phyloP scores from a whole-genome alignment of 2,888 invertebrate species.

The Ophonus ardosiacus region DNA sequence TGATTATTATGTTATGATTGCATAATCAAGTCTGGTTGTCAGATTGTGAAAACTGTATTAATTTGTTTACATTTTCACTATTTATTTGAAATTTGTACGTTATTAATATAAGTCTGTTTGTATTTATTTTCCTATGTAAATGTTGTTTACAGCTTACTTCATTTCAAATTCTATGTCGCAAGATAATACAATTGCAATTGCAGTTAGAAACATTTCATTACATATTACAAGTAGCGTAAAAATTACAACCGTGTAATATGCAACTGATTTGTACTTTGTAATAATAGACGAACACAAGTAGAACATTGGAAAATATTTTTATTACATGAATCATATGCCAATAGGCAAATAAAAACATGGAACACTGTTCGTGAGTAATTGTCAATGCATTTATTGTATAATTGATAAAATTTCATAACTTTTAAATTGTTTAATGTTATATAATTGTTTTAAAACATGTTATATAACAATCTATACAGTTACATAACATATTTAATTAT shows the following conservation, averaged over 20 bases:
- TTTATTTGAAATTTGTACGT: not conserved
- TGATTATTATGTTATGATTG: conserved; percentile 5
- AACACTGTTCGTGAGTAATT: not conserved
- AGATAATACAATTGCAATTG: not conserved
- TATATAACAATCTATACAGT: no score
- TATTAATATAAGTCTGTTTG: not conserved
- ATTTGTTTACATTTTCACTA: conserved; percentile 18
- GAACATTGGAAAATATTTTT: not conserved
- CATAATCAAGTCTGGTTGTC: not conserved
- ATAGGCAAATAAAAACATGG: not conserved
- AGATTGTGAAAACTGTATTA: not conserved
- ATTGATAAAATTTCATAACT: not conserved
- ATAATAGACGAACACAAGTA: not conserved
- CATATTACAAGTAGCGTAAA: not conserved
- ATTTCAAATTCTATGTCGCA: conserved; percentile 18
- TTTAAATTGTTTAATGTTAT: not conserved
- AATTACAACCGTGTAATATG: conserved; percentile 3
- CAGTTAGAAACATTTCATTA: not conserved
- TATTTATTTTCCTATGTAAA: not conserved
- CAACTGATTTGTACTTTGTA: not conserved
- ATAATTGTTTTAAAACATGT: not conserved
- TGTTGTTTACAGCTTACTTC: not conserved
- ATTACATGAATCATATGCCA: not conserved
- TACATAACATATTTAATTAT: no score
- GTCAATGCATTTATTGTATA: not conserved